phyloP scores from a whole-genome alignment of 2,113 vertebrate species.

The Hemiscyllium ocellatum region DNA sequence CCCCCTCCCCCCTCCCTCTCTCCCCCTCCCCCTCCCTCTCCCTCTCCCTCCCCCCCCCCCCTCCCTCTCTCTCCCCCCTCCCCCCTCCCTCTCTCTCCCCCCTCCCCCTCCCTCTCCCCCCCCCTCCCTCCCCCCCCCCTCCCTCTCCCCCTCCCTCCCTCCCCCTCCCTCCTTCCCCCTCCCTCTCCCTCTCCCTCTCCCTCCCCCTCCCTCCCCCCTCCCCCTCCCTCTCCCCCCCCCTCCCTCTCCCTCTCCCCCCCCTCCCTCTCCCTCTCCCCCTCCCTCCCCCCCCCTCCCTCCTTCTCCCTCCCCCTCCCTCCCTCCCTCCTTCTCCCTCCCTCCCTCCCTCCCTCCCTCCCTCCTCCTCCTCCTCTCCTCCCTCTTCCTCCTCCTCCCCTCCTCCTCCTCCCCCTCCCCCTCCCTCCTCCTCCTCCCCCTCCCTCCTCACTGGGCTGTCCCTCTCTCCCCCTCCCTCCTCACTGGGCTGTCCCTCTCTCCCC shows the following conservation, averaged over 20 bases:
- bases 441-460: no score
- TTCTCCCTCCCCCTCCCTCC: constrained; percentile 41
- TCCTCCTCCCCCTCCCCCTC: constrained; percentile 42
- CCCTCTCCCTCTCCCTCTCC: no score
- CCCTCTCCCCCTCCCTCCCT: constrained; percentile 43
- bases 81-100: constrained; percentile 42
- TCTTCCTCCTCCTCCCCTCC: constrained; percentile 42
- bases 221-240: constrained; percentile 31
- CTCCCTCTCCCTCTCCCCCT: constrained; percentile 41
- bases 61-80: constrained; percentile 42
- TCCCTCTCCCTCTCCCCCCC: no score
- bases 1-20: constrained; percentile 41
- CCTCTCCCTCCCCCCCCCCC: constrained; percentile 41
- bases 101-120: constrained; percentile 41
- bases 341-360: constrained; percentile 44
- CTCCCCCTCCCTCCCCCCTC: constrained; percentile 43
- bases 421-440: no score
- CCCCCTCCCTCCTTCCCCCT: constrained; percentile 35
- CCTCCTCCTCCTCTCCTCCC: constrained; percentile 42
- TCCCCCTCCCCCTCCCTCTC: constrained; percentile 41
- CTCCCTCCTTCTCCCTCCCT: no score
- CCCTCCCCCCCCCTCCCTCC: constrained; percentile 41
- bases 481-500: constrained; percentile 45
- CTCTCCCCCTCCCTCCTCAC: constrained; percentile 42
- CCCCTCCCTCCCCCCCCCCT: constrained; percentile 42